These are phyloP conservation scores for Micromys minutus DNA, from an alignment of 2,113 vertebrate genomes.

Conservation along the genomic window DNA sequence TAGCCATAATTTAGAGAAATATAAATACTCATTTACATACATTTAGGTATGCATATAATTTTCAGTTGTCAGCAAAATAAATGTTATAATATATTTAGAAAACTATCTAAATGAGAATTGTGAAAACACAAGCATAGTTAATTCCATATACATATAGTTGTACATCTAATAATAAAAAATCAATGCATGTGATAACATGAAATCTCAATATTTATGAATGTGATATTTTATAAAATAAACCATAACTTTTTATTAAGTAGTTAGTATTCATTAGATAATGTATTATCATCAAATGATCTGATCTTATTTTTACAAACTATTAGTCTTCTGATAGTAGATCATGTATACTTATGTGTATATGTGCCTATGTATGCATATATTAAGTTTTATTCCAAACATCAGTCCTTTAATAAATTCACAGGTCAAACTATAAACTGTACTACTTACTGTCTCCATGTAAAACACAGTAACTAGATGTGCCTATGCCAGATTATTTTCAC, in stretches of 20 bases:
- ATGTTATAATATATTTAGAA: neutral
- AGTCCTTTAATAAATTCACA: conserved; percentile 49
- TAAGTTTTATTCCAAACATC: conserved; percentile 37
- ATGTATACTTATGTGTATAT: neutral
- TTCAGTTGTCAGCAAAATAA: neutral
- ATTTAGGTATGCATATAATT: neutral
- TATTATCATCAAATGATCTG: neutral
- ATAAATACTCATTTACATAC: too few relatives aligned
- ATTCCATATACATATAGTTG: neutral
- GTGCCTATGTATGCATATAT: neutral
- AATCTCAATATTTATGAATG: neutral
- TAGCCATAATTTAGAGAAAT: neutral
- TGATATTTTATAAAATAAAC: conserved; percentile 23
- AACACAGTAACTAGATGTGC: neutral
- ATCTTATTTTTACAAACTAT: neutral
- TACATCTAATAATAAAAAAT: neutral
- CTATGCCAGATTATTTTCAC: neutral
- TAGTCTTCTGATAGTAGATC: neutral
- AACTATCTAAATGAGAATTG: neutral
- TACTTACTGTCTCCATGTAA: conserved; percentile 42
- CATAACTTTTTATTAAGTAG: neutral
- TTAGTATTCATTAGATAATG: neutral
- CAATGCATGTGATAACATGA: neutral
- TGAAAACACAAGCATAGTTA: neutral
- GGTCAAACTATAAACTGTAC: neutral